Conservation (phyloP, 1,140 invertebrate species). For the Drosophila nigrodunni region DNA sequence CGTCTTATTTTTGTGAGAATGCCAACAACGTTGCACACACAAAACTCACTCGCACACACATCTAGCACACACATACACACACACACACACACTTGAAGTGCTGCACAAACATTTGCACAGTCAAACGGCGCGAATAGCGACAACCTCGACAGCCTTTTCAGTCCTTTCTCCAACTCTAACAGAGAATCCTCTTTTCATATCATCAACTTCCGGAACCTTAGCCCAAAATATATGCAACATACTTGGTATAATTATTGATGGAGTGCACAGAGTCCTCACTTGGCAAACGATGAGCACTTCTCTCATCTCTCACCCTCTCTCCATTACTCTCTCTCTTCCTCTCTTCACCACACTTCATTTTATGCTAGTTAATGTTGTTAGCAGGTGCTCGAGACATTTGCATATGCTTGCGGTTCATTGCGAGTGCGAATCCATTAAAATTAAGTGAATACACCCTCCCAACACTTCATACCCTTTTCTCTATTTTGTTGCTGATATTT, state of each 20-base stretch:
- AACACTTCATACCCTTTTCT: neutral
- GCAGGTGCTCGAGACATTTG: slow-evolving; percentile 80
- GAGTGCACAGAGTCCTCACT: slow-evolving; percentile 52
- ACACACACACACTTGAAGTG: slow-evolving; percentile 62
- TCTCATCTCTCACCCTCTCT: slow-evolving; percentile 9
- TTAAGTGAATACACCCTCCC: slow-evolving; percentile 53
- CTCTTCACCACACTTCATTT: slow-evolving; percentile 28
- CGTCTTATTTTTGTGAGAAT: slow-evolving; percentile 68
- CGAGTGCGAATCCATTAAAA: slow-evolving; percentile 81
- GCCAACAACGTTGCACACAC: slow-evolving; percentile 31
- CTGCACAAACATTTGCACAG: slow-evolving; percentile 76
- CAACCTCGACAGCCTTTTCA: slow-evolving; percentile 7
- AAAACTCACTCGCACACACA: slow-evolving; percentile 39
- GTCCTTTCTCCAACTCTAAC: neutral
- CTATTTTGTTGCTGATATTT: neutral
- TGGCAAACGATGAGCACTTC: slow-evolving; percentile 61
- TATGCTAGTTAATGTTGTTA: slow-evolving; percentile 78
- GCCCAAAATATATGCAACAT: slow-evolving; percentile 76
- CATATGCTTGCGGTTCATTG: slow-evolving; percentile 81
- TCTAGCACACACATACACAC: slow-evolving; percentile 39
- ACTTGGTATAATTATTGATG: slow-evolving; percentile 75
- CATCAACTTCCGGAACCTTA: slow-evolving; percentile 4
- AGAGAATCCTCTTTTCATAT: neutral
- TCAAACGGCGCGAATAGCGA: slow-evolving; percentile 61
- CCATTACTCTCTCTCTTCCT: neutral